Conservation (phyloP, 2,113 vertebrate species). For the Gopherus evgoodei region DNA sequence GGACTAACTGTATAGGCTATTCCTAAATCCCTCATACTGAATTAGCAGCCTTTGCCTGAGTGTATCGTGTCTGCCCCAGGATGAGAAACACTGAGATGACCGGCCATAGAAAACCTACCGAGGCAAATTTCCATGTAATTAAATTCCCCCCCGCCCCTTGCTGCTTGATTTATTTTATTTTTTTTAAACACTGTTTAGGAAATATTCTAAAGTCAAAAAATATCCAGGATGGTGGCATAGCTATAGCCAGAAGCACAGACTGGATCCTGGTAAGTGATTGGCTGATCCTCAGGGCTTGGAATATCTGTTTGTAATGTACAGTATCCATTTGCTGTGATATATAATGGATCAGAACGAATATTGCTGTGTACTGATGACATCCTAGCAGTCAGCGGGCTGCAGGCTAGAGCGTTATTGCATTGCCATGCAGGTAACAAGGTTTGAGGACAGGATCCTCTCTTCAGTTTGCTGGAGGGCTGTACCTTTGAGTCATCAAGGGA, state of each 20-base stretch:
- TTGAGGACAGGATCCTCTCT: neutral
- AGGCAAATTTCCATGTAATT: neutral
- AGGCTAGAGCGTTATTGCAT: neutral
- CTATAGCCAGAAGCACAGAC: constrained; percentile 14
- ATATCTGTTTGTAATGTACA: neutral
- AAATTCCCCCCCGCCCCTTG: neutral
- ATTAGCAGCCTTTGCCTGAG: neutral
- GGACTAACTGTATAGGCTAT: neutral
- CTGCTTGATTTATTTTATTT: neutral
- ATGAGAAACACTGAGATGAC: neutral
- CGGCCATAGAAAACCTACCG: neutral
- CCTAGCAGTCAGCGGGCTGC: neutral
- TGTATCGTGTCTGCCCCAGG: neutral
- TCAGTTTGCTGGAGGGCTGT: neutral
- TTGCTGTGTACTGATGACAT: neutral
- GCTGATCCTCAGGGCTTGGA: neutral
- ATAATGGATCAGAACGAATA: neutral
- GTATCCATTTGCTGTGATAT: neutral
- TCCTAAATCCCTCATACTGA: neutral
- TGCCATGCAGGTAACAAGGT: neutral
- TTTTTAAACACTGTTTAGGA: constrained; percentile 13
- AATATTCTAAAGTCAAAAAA: neutral
- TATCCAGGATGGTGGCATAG: constrained; percentile 33
- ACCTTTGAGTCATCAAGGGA: neutral
- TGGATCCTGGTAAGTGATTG: constrained; percentile 48